A percentile compares a stretch with the other conserved stretches of the same genome.
Conservation (phyloP, 1,140 invertebrate species). For the Littorina saxatilis region DNA sequence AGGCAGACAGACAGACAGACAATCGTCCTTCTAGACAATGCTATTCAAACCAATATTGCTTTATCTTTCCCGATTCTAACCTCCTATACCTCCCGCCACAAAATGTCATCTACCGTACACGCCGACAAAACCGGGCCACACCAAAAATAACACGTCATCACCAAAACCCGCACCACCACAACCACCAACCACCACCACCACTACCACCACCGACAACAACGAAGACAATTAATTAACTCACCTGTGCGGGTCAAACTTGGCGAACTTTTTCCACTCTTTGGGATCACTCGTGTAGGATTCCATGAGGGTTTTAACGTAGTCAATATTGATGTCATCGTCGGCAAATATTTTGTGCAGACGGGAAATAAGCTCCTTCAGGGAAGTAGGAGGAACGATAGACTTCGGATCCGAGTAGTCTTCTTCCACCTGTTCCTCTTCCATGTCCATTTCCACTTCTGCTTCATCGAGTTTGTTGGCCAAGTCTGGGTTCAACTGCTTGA, state of each 20-base stretch:
- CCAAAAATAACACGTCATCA: not conserved
- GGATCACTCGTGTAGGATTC: slow-evolving; percentile 90
- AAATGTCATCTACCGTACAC: no score
- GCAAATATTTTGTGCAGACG: slow-evolving; percentile 87
- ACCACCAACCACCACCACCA: no score
- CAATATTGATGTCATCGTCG: slow-evolving; percentile 88
- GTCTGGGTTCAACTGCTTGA: not conserved
- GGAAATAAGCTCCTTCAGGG: slow-evolving; percentile 84
- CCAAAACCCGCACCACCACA: not conserved
- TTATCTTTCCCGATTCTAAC: not conserved
- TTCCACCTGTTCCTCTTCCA: not conserved
- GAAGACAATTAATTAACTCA: slow-evolving; percentile 68
- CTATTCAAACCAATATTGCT: no score
- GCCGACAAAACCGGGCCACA: no score
- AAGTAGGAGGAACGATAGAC: slow-evolving; percentile 47
- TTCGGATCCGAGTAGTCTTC: slow-evolving; percentile 28
- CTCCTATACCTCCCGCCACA: no score
- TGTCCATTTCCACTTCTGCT: not conserved
- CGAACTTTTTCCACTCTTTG: slow-evolving; percentile 94
- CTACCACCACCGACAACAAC: no score
- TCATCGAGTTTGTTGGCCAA: not conserved
- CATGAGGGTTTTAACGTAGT: slow-evolving; percentile 91
- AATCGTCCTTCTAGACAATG: no score
- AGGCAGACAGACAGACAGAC: no score
- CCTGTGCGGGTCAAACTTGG: slow-evolving; percentile 95